A percentile compares a stretch with the other conserved stretches of the same genome.
Evolutionary conservation across 2,888 invertebrate genomes (phyloP).

Genomic region (Sericinus montela): DNA sequence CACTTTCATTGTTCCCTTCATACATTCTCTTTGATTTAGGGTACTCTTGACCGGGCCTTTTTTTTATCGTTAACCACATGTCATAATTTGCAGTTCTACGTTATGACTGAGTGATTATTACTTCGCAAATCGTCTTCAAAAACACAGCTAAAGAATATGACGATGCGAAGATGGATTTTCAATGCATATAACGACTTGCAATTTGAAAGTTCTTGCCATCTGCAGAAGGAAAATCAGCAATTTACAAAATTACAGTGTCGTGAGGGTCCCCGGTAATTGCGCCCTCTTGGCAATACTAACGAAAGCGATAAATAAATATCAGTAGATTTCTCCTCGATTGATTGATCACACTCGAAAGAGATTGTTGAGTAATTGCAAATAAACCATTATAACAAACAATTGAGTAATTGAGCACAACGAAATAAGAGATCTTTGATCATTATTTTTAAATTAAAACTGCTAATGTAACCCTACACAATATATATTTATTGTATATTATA

Average conservation of each 20-base stretch:
- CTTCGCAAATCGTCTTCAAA: slow-evolving; percentile 6
- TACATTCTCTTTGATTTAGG: too few relatives aligned
- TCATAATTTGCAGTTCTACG: too few relatives aligned
- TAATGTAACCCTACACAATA: too few relatives aligned
- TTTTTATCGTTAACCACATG: too few relatives aligned
- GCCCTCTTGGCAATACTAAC: slow-evolving; percentile 49
- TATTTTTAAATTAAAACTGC: too few relatives aligned
- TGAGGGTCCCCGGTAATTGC: slow-evolving; percentile 59
- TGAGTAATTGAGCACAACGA: slow-evolving; percentile 1
- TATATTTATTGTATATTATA: too few relatives aligned
- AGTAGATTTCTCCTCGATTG: slow-evolving; percentile 39
- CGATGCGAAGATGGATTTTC: slow-evolving; percentile 43
- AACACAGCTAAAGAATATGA: slow-evolving; percentile 32
- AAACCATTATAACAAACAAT: neutral
- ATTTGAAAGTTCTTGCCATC: slow-evolving; percentile 61
- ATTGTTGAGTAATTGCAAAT: slow-evolving; percentile 5
- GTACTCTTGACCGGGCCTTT: too few relatives aligned
- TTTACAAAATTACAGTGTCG: slow-evolving; percentile 70
- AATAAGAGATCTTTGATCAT: too few relatives aligned
- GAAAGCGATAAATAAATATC: slow-evolving; percentile 66
- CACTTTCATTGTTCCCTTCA: too few relatives aligned
- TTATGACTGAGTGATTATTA: neutral
- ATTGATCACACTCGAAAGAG: slow-evolving; percentile 9
- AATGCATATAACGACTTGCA: slow-evolving; percentile 61
- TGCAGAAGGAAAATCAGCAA: slow-evolving; percentile 66